These are phyloP conservation scores for Rousettus madagascariensis DNA, from an alignment of 2,797 vertebrate species.

Conservation along the genomic window DNA sequence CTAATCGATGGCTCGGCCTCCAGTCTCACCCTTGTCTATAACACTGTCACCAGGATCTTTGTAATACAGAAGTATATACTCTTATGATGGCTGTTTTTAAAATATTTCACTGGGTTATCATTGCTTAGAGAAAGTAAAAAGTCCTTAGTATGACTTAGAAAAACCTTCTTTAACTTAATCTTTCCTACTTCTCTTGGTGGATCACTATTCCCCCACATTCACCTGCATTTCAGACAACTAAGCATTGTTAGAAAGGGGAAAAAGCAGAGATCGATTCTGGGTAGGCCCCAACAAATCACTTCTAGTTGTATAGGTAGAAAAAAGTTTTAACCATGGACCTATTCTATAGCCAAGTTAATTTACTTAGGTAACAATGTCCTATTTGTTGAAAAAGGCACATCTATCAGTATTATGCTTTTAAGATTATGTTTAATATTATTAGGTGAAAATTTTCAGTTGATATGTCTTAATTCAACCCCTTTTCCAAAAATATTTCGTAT, in stretches of 20 bases:
- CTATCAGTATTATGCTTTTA: not conserved
- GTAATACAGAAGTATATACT: not conserved
- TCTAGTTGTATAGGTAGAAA: not conserved
- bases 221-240: not conserved
- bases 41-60: not conserved
- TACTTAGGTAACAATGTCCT: conserved; percentile 10
- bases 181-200: conserved; percentile 7
- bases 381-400: not conserved
- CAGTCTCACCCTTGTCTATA: not conserved
- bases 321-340: not conserved
- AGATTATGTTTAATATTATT: not conserved
- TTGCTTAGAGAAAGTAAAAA: conserved; percentile 5
- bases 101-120: not conserved
- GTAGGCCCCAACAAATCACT: not conserved
- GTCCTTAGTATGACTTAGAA: not conserved
- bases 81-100: conserved; percentile 21
- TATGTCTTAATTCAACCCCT: not conserved
- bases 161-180: conserved; percentile 20
- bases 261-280: not conserved
- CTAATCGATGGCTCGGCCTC: not conserved
- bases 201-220: not conserved
- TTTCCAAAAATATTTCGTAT: not conserved
- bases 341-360: conserved; percentile 13
- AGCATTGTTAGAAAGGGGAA: not conserved
- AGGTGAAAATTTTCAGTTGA: not conserved